Conservation (phyloP, 2,113 vertebrate species). For the Zosterops pallidus region DNA sequence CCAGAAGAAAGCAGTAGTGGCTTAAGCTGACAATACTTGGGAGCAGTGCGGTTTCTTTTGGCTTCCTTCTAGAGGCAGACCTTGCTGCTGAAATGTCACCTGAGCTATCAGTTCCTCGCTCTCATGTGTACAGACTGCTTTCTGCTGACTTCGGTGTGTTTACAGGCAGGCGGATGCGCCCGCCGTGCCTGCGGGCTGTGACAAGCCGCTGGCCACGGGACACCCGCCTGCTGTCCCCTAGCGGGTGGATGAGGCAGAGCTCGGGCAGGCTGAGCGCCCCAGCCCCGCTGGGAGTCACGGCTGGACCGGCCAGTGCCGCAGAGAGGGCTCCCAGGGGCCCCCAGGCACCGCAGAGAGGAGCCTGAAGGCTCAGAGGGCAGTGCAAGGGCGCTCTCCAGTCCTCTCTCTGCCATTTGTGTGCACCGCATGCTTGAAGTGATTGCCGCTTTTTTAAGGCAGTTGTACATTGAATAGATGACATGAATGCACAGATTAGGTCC, state of each 20-base stretch:
- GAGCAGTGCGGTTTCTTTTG: neutral
- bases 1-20: neutral
- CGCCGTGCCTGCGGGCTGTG: fast-evolving
- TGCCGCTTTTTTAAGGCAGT: neutral
- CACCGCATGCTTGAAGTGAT: neutral
- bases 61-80: neutral
- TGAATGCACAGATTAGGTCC: neutral
- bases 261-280: fast-evolving
- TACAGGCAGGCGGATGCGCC: fast-evolving
- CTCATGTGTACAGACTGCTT: fast-evolving
- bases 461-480: neutral
- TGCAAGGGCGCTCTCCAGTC: fast-evolving
- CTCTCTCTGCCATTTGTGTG: neutral
- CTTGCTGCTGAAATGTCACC: neutral
- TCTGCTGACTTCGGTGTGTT: fast-evolving
- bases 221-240: neutral
- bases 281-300: neutral
- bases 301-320: fast-evolving
- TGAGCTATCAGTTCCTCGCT: neutral
- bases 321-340: neutral
- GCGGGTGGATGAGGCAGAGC: neutral
- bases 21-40: neutral
- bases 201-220: fast-evolving
- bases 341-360: fast-evolving
- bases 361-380: neutral